Conservation (phyloP, 2,888 invertebrate species). For the Suillia variegata region DNA sequence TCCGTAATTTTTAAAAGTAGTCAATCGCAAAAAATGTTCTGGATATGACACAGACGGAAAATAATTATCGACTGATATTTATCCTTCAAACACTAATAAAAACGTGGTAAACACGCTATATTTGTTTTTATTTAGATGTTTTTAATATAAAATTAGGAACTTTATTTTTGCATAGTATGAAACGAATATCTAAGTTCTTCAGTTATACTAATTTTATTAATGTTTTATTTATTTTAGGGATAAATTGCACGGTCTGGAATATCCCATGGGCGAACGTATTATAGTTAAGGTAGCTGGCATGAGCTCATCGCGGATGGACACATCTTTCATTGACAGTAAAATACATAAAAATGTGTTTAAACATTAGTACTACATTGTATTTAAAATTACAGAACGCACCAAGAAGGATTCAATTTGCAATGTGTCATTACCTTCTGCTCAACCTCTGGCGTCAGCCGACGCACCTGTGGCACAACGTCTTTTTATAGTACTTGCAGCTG, state of each 20-base stretch:
- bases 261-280: conserved; percentile 83
- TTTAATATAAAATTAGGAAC: too few species aligned
- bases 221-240: conserved; percentile 67
- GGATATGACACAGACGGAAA: too few species aligned
- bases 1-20: too few species aligned
- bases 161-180: conserved; percentile 44
- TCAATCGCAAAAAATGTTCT: too few species aligned
- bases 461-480: conserved; percentile 70
- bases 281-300: conserved; percentile 63
- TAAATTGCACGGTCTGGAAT: conserved; percentile 89
- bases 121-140: too few species aligned
- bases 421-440: conserved; percentile 72
- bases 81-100: too few species aligned
- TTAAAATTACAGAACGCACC: conserved; percentile 43
- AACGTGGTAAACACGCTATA: too few species aligned
- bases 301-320: conserved; percentile 53
- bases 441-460: conserved; percentile 71
- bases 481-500: conserved; percentile 66
- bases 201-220: neutral
- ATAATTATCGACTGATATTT: too few species aligned
- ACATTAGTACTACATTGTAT: too few species aligned
- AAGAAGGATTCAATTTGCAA: conserved; percentile 65
- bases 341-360: neutral
- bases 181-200: conserved; percentile 51
- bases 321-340: conserved; percentile 56